A percentile compares a stretch with the other conserved stretches of the same genome.
Conservation (phyloP, 2,888 invertebrate genomes). For the Acrobasis consociella region DNA sequence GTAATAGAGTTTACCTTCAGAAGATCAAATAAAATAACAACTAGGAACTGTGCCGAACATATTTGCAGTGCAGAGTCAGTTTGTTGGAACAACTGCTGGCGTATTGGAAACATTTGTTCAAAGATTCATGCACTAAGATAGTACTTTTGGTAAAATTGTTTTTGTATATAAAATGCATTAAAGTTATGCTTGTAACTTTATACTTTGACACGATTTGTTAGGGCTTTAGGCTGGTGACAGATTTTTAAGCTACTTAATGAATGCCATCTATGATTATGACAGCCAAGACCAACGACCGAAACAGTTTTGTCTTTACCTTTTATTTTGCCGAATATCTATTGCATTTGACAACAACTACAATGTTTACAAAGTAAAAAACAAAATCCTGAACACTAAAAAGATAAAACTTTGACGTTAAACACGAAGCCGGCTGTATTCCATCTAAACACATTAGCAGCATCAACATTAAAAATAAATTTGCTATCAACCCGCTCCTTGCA, state of each 20-base stretch:
- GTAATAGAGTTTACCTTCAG: slow-evolving; percentile 76
- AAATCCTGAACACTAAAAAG: not conserved
- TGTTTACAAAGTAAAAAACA: no score
- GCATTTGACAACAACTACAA: no score
- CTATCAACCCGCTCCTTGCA: slow-evolving; percentile 21
- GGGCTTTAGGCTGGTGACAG: no score
- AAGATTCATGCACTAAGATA: slow-evolving; percentile 11
- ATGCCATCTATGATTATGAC: no score
- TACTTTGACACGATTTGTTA: no score
- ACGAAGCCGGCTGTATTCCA: not conserved
- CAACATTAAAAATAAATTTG: slow-evolving; percentile 13
- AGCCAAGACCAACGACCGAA: no score
- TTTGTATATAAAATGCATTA: not conserved
- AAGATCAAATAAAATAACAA: slow-evolving; percentile 75
- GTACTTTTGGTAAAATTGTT: not conserved
- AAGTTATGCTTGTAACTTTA: not conserved
- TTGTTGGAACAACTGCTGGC: slow-evolving; percentile 29
- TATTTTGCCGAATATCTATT: no score
- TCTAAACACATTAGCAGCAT: slow-evolving; percentile 1
- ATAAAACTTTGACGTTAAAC: not conserved
- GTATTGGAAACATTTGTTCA: slow-evolving; percentile 25
- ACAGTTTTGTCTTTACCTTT: no score
- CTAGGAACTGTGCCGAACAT: slow-evolving; percentile 48
- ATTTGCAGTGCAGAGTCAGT: slow-evolving; percentile 40
- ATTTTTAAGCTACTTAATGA: no score